Evolutionary conservation across 1,140 invertebrate genomes (phyloP).

Genomic region (Drosophila equinoxialis): DNA sequence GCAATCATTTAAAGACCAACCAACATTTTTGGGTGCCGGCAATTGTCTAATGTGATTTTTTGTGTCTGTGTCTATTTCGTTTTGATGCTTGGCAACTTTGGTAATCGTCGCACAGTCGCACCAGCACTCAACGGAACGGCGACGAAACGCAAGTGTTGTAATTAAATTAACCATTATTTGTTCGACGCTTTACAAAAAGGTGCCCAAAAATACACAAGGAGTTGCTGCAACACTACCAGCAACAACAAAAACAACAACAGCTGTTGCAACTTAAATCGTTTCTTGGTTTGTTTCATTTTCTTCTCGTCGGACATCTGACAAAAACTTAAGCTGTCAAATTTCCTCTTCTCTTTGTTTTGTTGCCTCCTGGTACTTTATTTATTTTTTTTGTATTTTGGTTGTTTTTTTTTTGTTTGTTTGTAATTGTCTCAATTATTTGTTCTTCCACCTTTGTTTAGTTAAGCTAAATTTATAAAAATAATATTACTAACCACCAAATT

Average conservation of each 20-base stretch:
- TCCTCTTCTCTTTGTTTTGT: conserved; percentile 40
- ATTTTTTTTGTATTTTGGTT: conserved; percentile 3
- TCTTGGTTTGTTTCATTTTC: background rate
- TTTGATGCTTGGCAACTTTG: conserved; percentile 60
- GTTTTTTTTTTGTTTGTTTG: conserved; percentile 25
- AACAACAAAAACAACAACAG: conserved; percentile 38
- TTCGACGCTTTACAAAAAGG: conserved; percentile 54
- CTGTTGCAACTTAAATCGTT: conserved; percentile 71
- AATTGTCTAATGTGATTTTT: conserved; percentile 76
- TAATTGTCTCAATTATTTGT: conserved; percentile 60
- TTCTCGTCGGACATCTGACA: conserved; percentile 43
- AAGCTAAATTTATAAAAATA: conserved; percentile 40
- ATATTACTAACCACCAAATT: background rate
- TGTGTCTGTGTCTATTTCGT: conserved; percentile 56
- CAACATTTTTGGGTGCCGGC: conserved; percentile 36
- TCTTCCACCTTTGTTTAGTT: conserved; percentile 29
- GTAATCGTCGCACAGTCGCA: conserved; percentile 72
- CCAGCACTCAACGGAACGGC: conserved; percentile 24
- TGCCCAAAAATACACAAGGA: conserved; percentile 49
- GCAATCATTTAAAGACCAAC: conserved; percentile 51
- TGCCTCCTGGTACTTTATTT: conserved; percentile 8
- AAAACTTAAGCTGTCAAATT: conserved; percentile 47
- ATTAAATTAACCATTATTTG: conserved; percentile 77
- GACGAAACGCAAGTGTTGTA: conserved; percentile 74
- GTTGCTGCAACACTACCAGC: conserved; percentile 48